Base-by-base conservation (phyloP, 2,888 invertebrate species). In the Drosophila kokeensis region DNA sequence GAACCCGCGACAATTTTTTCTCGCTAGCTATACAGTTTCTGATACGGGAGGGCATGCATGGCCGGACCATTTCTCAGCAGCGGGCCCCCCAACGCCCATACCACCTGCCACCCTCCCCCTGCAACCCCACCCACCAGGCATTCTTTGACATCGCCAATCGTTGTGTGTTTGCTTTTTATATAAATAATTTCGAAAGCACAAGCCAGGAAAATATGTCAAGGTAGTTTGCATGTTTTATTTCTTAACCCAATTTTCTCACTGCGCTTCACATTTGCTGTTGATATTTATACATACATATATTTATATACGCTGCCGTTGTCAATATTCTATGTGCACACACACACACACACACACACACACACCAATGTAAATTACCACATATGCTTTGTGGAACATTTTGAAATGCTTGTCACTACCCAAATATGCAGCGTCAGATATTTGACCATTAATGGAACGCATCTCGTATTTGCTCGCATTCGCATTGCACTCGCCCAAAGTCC, bases 221-320 rank as follows among this genome's bases (percentile, higher is more conserved):
- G 86, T 87, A 79, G 81, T 85, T 87, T 80, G 88, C 82, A 79
- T 86, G 82, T 80, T 87, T 89, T 89, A 82, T 77, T 84, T 89
- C 82, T 78, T 76, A 89, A 86, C 88, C 88, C 86, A 82, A 84
- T 85, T 86, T 82, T 70, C 60, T 48, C 52, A 69, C 36, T 73
- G 48, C 66, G 65, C 78, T 68, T 50, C 50, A 36, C 59, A 50
- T 18, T 55, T 55, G 48, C 65, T 54, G 50, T 65, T 67, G 38
- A 52, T 57, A 61, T 57, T 50, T 38, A 64, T 62, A n/a, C n/a
- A n/a, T n/a, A n/a, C n/a, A n/a, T n/a, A 57, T 38, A 55, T n/a
- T 21, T 65, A 48, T 52, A 40, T 24, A 34, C 27, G 53, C 52
- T 55, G 62, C 27, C 50, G 63, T 45, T 69, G 62, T 49, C 60